Percentiles rank a stretch among this genome's conserved stretches.
Evolutionary conservation across 2,797 vertebrate genomes (phyloP).

Genomic region (Lepilemur septentrionalis): DNA sequence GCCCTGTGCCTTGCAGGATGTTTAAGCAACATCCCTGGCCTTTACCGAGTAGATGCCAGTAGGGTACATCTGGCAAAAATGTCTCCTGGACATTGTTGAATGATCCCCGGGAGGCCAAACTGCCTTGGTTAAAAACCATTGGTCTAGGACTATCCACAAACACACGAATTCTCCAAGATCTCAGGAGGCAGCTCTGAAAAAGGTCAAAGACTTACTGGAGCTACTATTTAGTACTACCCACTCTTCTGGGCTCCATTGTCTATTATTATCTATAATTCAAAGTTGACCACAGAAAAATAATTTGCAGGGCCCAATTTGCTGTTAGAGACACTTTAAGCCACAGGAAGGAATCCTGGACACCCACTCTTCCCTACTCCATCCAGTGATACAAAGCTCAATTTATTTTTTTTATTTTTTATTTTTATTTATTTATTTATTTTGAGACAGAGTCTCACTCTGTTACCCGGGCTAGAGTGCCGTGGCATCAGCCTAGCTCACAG

Average conservation of each 20-base stretch:
- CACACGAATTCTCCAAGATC: background rate
- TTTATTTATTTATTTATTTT: no score
- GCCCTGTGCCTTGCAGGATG: background rate
- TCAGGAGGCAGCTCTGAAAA: background rate
- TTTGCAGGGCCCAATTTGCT: background rate
- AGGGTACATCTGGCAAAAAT: background rate
- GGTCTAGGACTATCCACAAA: background rate
- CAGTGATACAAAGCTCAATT: background rate
- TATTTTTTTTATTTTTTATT: no score
- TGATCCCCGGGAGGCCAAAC: background rate
- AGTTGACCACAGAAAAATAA: background rate
- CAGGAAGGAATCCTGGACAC: background rate
- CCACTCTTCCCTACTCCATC: background rate
- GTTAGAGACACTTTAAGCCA: conserved; percentile 25
- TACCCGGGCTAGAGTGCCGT: no score
- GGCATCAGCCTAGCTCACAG: no score
- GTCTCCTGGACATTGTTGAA: background rate
- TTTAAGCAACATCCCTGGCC: conserved; percentile 11
- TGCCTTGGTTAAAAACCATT: conserved; percentile 7
- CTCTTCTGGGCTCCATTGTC: background rate
- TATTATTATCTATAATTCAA: conserved; percentile 8
- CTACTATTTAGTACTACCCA: background rate
- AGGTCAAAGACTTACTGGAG: background rate
- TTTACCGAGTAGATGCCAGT: background rate
- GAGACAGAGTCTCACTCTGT: no score